Evolutionary conservation across 2,888 invertebrate genomes (phyloP).

Genomic region (Pristionchus exspectatus): DNA sequence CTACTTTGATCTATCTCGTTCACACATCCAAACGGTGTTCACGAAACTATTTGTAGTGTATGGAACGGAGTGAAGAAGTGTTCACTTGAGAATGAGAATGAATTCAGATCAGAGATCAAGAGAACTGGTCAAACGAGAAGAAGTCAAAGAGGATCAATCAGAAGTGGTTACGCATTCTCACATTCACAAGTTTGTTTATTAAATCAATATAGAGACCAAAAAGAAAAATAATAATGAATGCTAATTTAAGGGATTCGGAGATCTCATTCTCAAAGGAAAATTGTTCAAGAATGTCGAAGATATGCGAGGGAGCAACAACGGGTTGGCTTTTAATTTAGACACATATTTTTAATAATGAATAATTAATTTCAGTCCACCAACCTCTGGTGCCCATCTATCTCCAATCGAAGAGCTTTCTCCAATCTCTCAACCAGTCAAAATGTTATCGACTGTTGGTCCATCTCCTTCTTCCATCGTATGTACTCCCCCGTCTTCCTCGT

Average conservation of each 20-base stretch:
- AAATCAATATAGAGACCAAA: background rate
- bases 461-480: conserved; percentile 35
- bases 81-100: background rate
- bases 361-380: background rate
- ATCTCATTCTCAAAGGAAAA: conserved; percentile 88
- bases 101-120: conserved; percentile 64
- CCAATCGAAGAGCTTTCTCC: conserved; percentile 36
- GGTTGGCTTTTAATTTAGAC: background rate
- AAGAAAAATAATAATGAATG: too few species aligned
- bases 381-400: background rate
- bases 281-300: conserved; percentile 75
- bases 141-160: conserved; percentile 89
- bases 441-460: conserved; percentile 4
- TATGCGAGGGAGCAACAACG: conserved; percentile 26
- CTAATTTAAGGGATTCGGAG: conserved; percentile 87
- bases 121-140: conserved; percentile 84
- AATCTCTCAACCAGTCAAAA: conserved; percentile 1
- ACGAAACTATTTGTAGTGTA: background rate
- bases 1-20: conserved; percentile 35
- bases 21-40: background rate
- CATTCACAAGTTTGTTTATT: conserved; percentile 86
- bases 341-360: background rate
- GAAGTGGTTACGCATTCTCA: conserved; percentile 98
- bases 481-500: background rate
- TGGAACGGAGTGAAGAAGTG: background rate